phyloP scores from a whole-genome alignment of 92 coral and sea anemone genomes.

The Desmophyllum pertusum region DNA sequence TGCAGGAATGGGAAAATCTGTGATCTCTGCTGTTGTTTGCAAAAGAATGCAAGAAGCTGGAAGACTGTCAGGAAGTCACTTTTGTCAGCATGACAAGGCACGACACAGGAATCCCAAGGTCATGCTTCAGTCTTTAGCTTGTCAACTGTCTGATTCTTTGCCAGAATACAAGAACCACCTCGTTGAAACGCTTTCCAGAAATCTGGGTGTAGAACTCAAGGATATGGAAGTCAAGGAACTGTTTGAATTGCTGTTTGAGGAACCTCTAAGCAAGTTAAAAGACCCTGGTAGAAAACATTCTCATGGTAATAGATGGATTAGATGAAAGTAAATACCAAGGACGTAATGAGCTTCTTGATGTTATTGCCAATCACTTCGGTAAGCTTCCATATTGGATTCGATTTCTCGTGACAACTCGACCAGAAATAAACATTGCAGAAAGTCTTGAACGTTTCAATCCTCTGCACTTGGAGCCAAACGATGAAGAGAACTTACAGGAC shows the following conservation, averaged over 20 bases:
- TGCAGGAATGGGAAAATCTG: conserved; percentile 74
- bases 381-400: conserved; percentile 58
- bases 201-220: conserved; percentile 29
- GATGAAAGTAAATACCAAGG: too few species aligned
- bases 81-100: conserved; percentile 56
- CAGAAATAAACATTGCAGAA: conserved; percentile 39
- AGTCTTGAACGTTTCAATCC: conserved; percentile 34
- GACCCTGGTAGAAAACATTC: conserved; percentile 40
- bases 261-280: conserved; percentile 38
- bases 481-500: conserved; percentile 50
- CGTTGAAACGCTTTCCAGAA: conserved; percentile 48
- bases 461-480: conserved; percentile 27
- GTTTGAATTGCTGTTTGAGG: conserved; percentile 56
- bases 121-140: conserved; percentile 68
- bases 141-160: conserved; percentile 41
- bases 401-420: conserved; percentile 61
- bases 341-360: too few species aligned
- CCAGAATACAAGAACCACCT: conserved; percentile 52
- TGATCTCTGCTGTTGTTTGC: conserved; percentile 58
- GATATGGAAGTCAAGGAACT: conserved; percentile 42
- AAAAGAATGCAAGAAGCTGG: conserved; percentile 46
- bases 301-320: conserved; percentile 64
- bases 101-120: conserved; percentile 46
- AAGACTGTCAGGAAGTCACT: conserved; percentile 59
- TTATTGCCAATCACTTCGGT: conserved; percentile 43